Base-by-base conservation (phyloP, 2,888 invertebrate species). In the Heliconius charithonia region DNA sequence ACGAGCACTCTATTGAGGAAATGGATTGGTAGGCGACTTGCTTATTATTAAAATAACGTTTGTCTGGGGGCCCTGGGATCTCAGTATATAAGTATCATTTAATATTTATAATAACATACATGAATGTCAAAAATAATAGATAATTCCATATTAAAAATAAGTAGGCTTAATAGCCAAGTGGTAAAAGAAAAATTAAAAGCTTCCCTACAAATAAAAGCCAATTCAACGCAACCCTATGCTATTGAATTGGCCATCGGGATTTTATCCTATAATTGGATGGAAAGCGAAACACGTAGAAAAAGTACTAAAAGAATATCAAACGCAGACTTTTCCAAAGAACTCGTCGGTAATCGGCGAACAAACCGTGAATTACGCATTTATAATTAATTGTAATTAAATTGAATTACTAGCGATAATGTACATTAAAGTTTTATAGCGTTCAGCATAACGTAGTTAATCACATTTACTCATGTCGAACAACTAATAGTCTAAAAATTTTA, bases 181-280 rank as follows among this genome's bases (percentile, higher is more conserved):
- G 10, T 37, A 51, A 13, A 72, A 7, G 16, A 59, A 72, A 72
- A 32, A 56, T 22, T 12, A 4, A 13, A 63, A 74, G 45, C 12
- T 3, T 3, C 25, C 0, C 32, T 13, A 13, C 10, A 41, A 41
- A 67, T 2, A 25, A 41, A 41, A 73, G 13, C n/a, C 22, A 1
- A 62, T n/a, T 16, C 6, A 41, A 67, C 12, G 29, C 73, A 77
- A 37, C 77, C 77, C 77, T 74, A 73, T 29, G 22, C 72, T 32
- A 67, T 66, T 66, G 66, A 72, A 67, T 41, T 56, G 41, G 59
- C 59, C 67, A 76, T 66, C 59, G 45, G 25, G 76, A 74, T 79
- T 74, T 59, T 74, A 75, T 74, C 27, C 71, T 59, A 77, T 80
- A 80, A 80, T 80, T 80, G 80, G 66, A 79, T 77, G 32, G 65